These are phyloP conservation scores for Myotis davidii DNA, from an alignment of 2,113 vertebrate genomes.

Conservation along the genomic window DNA sequence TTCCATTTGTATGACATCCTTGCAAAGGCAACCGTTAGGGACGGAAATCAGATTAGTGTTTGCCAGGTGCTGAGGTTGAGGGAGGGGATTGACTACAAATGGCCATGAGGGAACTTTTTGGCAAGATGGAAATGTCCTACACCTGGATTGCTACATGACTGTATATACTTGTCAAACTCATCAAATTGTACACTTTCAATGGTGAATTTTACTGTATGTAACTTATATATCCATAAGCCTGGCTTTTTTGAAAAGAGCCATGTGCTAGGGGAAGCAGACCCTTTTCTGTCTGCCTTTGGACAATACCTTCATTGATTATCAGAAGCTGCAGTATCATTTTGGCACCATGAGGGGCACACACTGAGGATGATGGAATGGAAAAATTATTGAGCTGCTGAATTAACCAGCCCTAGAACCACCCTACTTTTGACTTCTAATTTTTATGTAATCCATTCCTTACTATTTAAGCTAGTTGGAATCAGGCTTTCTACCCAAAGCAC, in stretches of 20 bases:
- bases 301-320: not conserved
- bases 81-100: not conserved
- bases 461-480: not conserved
- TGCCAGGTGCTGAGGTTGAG: not conserved
- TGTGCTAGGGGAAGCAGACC: not conserved
- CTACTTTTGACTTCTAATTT: not conserved
- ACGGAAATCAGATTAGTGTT: not conserved
- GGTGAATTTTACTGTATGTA: constrained; percentile 18
- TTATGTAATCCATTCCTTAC: not conserved
- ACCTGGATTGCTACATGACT: not conserved
- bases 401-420: not conserved
- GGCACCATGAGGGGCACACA: not conserved
- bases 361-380: not conserved
- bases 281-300: not conserved
- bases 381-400: not conserved
- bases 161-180: constrained; percentile 37
- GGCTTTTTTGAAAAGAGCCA: constrained; percentile 8
- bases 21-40: constrained; percentile 12
- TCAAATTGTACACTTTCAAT: not conserved
- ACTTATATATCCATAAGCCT: not conserved
- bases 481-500: not conserved
- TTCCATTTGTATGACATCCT: constrained; percentile 30
- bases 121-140: not conserved
- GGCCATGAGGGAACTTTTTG: not conserved
- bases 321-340: not conserved